Evolutionary conservation across 1,140 invertebrate species (phyloP), one percentile per base, ranked within the genome.

Genomic region (Belonocnema kinseyi): DNA sequence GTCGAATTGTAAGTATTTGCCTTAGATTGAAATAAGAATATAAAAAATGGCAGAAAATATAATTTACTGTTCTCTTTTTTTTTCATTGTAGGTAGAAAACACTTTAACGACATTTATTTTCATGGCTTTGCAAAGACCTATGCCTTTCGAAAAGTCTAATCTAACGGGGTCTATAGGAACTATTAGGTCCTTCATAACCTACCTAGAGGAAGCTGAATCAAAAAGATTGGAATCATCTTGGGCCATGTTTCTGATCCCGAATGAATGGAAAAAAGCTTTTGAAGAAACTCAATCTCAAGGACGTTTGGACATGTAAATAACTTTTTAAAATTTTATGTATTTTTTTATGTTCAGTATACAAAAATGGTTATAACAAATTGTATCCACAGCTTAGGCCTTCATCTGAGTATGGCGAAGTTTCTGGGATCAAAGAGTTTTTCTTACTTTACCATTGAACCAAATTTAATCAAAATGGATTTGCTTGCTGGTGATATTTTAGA

Each of bases 1-100:
- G 85, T 50, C 82, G 85, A 70, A 92, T 92, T 76, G 93, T 93
- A 84, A 90, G 92, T 40, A 54, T 46, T 56, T 6, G 10, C 8
- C 5, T 19, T 17, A 10, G 21, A 74, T 16, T 54, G 11, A 7
- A 40, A 54, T 6, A 46, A 46, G 40, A 46, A 11, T 16, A 16
- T 50, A 50, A 56, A 19, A 12, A 33, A 54, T 74, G 21, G 70
- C 70, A 40, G 5, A 16, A n/a, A 73, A 58, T 4, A 7, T 50
- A 8, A 75, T 51, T 51, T 70, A 16, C 71, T 7, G 77, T 46
- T 16, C 26, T 33, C 13, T 74, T 74, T 12, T 21, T 74, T 74
- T 12, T 77, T 66, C 74, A 82, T 78, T 75, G 33, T 52, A 90
- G 87, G 53, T 90, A 50, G 76, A 77, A 8, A 84, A 88, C 8